A percentile compares a stretch with the other conserved stretches of the same genome.
Evolutionary conservation across 2,797 vertebrate species (phyloP).

Genomic region (Notolepis coatsorum): DNA sequence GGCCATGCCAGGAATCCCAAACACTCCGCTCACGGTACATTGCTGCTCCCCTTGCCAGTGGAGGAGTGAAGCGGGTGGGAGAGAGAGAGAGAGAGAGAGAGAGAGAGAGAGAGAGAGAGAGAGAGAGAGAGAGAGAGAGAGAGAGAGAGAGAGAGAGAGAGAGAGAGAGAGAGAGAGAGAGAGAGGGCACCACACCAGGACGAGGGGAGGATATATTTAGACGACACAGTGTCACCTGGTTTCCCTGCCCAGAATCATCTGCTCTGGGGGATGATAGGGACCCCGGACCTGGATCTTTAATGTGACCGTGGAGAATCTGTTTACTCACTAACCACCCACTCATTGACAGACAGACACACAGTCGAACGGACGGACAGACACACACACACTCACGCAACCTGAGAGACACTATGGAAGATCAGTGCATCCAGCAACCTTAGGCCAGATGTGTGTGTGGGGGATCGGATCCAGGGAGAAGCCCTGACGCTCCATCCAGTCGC

Average conservation of each 20-base stretch:
- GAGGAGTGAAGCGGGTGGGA: slow-evolving; percentile 29
- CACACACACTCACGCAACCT: slow-evolving; percentile 10
- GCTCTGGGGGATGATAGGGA: slow-evolving; percentile 7
- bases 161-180: slow-evolving; percentile 21
- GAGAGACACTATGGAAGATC: slow-evolving; percentile 2
- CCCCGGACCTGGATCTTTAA: slow-evolving; percentile 7
- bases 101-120: background rate
- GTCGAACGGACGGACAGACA: slow-evolving; percentile 1
- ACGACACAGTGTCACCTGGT: slow-evolving; percentile 47
- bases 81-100: slow-evolving; percentile 11
- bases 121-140: background rate
- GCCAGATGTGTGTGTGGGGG: slow-evolving; percentile 53
- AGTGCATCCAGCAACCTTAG: slow-evolving; percentile 10
- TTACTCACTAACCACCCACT: slow-evolving; percentile 35
- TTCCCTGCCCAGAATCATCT: slow-evolving; percentile 30
- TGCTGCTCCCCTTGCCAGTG: slow-evolving; percentile 21
- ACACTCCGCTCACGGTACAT: slow-evolving; percentile 24
- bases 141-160: slow-evolving; percentile 8
- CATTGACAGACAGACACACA: background rate
- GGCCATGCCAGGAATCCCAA: slow-evolving; percentile 58
- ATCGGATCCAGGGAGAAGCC: slow-evolving; percentile 15
- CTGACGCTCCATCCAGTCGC: slow-evolving; percentile 31
- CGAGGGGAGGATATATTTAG: slow-evolving; percentile 56
- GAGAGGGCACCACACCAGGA: slow-evolving; percentile 23
- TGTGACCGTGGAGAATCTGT: slow-evolving; percentile 6